phyloP scores from a whole-genome alignment of 2,113 vertebrate genomes.

The Cepphus grylle region DNA sequence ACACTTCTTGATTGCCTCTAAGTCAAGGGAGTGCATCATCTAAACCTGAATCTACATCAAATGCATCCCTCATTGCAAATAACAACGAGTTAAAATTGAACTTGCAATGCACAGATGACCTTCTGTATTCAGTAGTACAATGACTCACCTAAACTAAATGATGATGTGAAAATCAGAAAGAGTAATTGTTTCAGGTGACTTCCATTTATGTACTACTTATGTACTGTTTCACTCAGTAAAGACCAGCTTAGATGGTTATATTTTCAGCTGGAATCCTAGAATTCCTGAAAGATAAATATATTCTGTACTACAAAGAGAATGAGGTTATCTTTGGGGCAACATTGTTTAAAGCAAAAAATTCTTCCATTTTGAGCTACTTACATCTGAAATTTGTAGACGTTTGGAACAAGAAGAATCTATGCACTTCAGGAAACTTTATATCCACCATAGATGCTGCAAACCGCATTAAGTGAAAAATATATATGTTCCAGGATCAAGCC shows the following conservation, averaged over 20 bases:
- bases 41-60: neutral
- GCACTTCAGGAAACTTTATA: neutral
- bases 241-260: neutral
- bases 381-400: neutral
- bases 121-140: neutral
- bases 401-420: neutral
- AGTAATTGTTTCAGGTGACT: neutral
- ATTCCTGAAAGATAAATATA: neutral
- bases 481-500: neutral
- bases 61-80: neutral
- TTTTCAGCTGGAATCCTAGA: neutral
- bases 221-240: neutral
- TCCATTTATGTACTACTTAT: neutral
- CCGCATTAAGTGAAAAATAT: neutral
- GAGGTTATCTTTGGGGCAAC: neutral
- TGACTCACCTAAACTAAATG: neutral
- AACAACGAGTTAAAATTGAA: neutral
- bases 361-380: neutral
- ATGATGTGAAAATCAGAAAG: neutral
- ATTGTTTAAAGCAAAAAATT: neutral
- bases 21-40: neutral
- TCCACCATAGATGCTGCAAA: neutral
- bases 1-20: neutral
- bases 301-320: neutral
- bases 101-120: neutral